Conservation (phyloP, 2,888 invertebrate species). For the Dione juno region DNA sequence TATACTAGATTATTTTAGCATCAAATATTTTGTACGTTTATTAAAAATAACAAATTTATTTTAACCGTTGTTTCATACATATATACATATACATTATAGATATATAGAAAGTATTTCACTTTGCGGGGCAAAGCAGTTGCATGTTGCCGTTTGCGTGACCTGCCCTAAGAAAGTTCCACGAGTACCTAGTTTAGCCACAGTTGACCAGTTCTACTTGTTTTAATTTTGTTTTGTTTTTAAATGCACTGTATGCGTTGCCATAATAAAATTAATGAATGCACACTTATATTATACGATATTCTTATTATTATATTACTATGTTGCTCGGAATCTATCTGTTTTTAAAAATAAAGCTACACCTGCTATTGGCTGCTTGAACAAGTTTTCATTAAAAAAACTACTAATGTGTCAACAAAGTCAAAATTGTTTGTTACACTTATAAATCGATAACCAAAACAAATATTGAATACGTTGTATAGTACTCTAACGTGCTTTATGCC, state of each 20-base stretch:
- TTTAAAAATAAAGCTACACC: too few relatives aligned
- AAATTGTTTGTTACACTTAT: background rate
- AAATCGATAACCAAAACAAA: conserved; percentile 1
- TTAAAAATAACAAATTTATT: background rate
- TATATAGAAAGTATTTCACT: conserved; percentile 19
- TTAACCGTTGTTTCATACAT: background rate
- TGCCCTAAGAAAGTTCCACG: conserved; percentile 49
- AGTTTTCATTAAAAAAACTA: background rate
- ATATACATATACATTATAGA: background rate
- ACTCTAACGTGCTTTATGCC: conserved; percentile 5
- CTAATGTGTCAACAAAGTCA: background rate
- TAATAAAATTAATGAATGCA: conserved; percentile 5
- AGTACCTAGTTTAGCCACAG: conserved; percentile 44
- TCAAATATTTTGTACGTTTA: background rate
- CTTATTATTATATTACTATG: too few relatives aligned
- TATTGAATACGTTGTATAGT: background rate
- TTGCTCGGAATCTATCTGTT: too few relatives aligned
- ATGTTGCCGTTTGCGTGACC: conserved; percentile 48
- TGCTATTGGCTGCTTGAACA: too few relatives aligned
- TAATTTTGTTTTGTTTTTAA: conserved; percentile 34
- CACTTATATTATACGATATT: background rate
- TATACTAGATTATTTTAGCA: background rate
- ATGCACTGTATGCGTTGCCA: conserved; percentile 17
- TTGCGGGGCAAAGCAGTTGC: conserved; percentile 35
- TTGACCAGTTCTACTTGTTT: conserved; percentile 45